These are phyloP conservation scores for Celastrina argiolus DNA, from an alignment of 2,888 invertebrate genomes.

Conservation along the genomic window DNA sequence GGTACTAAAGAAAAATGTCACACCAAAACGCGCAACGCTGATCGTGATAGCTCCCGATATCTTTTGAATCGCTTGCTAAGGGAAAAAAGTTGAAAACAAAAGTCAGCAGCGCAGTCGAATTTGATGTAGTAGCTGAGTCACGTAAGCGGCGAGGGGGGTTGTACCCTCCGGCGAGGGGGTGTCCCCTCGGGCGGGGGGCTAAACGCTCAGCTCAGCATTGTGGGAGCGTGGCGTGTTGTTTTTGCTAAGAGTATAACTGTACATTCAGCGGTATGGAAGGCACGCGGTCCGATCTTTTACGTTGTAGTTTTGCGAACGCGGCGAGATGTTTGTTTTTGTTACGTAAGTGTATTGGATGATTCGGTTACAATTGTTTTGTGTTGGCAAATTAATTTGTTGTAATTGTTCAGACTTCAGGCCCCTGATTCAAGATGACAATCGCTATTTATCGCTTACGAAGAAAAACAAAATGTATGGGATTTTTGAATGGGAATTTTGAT, in stretches of 20 bases:
- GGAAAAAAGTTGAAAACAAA: constrained; percentile 57
- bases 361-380: background rate
- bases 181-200: constrained; percentile 38
- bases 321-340: background rate
- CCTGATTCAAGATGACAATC: too few species aligned
- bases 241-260: constrained; percentile 64
- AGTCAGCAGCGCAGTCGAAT: constrained; percentile 59
- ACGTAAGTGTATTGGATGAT: background rate
- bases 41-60: background rate
- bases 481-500: too few species aligned
- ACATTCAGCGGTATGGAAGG: constrained; percentile 51
- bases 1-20: background rate
- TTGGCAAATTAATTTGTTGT: too few species aligned
- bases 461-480: too few species aligned
- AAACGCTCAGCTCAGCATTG: constrained; percentile 63
- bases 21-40: background rate
- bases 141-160: constrained; percentile 48
- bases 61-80: constrained; percentile 40
- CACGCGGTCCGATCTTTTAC: background rate
- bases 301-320: background rate
- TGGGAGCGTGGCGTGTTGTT: constrained; percentile 68
- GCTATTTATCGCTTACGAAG: too few species aligned
- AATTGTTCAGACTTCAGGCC: too few species aligned
- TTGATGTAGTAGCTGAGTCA: constrained; percentile 73
- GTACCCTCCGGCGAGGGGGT: constrained; percentile 22